Base-by-base conservation (phyloP, 2,113 vertebrate genomes). In the Noturus placidus region DNA sequence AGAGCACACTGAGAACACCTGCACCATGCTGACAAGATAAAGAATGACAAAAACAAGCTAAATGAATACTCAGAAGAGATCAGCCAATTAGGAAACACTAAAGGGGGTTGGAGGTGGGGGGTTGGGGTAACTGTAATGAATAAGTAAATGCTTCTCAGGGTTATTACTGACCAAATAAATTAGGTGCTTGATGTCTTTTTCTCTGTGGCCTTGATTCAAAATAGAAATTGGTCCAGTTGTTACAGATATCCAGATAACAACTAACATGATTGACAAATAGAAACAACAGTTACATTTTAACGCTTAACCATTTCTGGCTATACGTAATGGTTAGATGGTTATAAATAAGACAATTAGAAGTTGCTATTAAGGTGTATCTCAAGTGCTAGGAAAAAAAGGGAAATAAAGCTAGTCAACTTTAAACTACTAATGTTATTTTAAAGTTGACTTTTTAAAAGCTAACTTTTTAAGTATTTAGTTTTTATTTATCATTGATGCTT, bases 21-120 rank as follows among this genome's bases (percentile, higher is more conserved):
- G 93, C 84, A 82, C 79, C 1, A 80, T 46, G 76, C 91, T 87
- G 94, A 94, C 93, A 94, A 94, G 93, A 94, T 91, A 92, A 92
- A 89, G 84, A 92, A 92, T 88, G 90, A 72, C 91, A 74, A 56
- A 63, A 90, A 90, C 38, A 69, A 8, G 30, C 25, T 52, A 83
- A 88, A 89, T 78, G 59, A 89, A 87, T 88, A 84, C 91, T 92
- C 87, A 87, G 20, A 82, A 82, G 88, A 90, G 83, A 90, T 90
- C 92, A 76, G 72, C 89, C 91, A 85, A 87, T 86, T 85, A 88
- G 86, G 87, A 91, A 91, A 77, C 69, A 46, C 17, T 19, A 42
- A 15, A 30, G 35, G 25, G 22, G 25, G 22, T 8, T 17, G 69
- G 5, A 2, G 7, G 5, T 5, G 59, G 59, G 22, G 22, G 27